These are phyloP conservation scores for Aleiodes sp. DNA, from an alignment of 1,140 invertebrate species.

Conservation along the genomic window DNA sequence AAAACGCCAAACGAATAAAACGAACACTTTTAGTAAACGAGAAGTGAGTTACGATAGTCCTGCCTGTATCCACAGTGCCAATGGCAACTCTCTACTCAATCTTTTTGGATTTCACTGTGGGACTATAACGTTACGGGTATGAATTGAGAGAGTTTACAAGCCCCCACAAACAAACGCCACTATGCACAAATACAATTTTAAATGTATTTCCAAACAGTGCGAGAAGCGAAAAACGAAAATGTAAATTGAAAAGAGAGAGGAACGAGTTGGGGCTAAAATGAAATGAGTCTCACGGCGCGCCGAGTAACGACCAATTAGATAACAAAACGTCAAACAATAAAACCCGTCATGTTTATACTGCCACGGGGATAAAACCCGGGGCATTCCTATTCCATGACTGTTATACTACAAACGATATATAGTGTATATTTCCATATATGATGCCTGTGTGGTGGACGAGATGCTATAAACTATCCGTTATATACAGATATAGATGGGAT, in stretches of 20 bases:
- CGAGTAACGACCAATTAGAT: constrained; percentile 61
- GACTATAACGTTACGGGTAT: neutral
- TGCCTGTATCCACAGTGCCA: neutral
- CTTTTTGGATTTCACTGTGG: neutral
- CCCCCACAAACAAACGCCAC: neutral
- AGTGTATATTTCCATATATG: constrained; percentile 11
- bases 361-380: constrained; percentile 48
- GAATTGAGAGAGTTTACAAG: constrained; percentile 25
- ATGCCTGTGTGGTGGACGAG: constrained; percentile 33
- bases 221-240: constrained; percentile 29
- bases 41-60: neutral
- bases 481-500: constrained; percentile 42
- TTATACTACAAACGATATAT: constrained; percentile 29
- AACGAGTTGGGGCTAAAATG: constrained; percentile 20
- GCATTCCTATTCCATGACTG: constrained; percentile 44
- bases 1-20: too few species aligned
- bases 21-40: too few species aligned
- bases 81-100: neutral
- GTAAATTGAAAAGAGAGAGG: constrained; percentile 38
- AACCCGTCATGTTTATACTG: constrained; percentile 59
- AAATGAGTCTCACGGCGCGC: constrained; percentile 45
- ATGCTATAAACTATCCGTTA: constrained; percentile 48
- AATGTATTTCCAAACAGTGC: neutral
- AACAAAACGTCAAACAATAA: constrained; percentile 62
- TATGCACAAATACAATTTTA: neutral